Base-by-base conservation (phyloP, 2,888 invertebrate species). In the Coremacera marginata region DNA sequence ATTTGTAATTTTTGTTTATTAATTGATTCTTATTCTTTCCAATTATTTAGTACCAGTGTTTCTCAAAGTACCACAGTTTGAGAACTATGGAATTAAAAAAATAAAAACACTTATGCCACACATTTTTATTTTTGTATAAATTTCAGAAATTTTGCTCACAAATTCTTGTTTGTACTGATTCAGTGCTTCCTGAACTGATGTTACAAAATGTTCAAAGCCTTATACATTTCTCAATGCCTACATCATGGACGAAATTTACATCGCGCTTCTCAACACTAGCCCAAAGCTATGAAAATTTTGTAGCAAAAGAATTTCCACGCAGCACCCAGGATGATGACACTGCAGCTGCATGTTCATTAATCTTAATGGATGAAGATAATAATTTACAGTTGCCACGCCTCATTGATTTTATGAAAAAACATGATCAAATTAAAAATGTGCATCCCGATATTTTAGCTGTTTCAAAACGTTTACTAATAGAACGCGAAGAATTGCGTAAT, bases 201-300 rank as follows among this genome's bases (percentile, higher is more conserved):
- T 90, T 95, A 7, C 92, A 91, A 0, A 91, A 94, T 85, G 94
- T 94, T 0, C 90, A 92, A 70, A 90, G 92, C 82, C 88, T 96
- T 37, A 90, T 96, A 19, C 95, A 95, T 86, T 95, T 92, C 88
- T 93, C 94, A 2, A 86, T 95, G 81, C 93, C 94, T 0, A 84
- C 88, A 34, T 89, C 91, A 0, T 94, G 93, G 87, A 93, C 94
- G 0, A 90, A 91, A 84, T 95, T 95, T 85, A 92, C 92, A 65
- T 92, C 91, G 83, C 90, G 96, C 78, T 94, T 95, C 84, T 91
- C 93, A 0, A 92, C 93, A 27, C 89, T 95, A 60, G 91, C 93
- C 76, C 91, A 93, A 80, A 92, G 92, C 84, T 93, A 93, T 83
- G 85, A 86, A 2, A 88, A 87, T 77, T 84, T 81, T 80, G 73